Conservation (phyloP, 2,888 invertebrate species). For the Neoascia interrupta region DNA sequence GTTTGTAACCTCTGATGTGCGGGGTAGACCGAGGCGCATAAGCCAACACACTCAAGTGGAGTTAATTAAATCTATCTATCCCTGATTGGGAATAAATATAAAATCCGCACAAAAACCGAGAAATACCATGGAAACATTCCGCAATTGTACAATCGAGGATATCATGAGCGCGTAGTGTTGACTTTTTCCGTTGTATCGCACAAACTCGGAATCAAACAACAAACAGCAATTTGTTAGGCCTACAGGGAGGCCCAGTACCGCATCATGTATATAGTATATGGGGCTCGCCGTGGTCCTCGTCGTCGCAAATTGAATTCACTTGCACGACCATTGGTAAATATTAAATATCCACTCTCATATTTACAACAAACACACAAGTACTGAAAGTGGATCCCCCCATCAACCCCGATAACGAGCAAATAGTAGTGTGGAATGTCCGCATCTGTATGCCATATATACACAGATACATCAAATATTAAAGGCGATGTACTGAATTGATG, state of each 20-base stretch:
- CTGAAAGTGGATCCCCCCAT: slow-evolving; percentile 38
- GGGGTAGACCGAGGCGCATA: slow-evolving; percentile 7
- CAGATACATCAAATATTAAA: slow-evolving; percentile 58
- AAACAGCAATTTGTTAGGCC: slow-evolving; percentile 59
- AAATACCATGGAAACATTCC: slow-evolving; percentile 52
- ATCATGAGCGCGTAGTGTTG: slow-evolving; percentile 10
- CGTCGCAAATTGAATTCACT: slow-evolving; percentile 61
- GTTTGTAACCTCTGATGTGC: slow-evolving; percentile 39
- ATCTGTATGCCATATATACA: slow-evolving; percentile 5
- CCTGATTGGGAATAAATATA: slow-evolving; percentile 65
- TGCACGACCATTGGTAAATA: slow-evolving; percentile 59
- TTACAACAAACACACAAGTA: slow-evolving; percentile 54
- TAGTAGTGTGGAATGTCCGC: slow-evolving; percentile 52
- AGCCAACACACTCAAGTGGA: slow-evolving; percentile 49
- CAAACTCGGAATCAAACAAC: slow-evolving; percentile 56
- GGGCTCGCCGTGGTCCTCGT: not conserved
- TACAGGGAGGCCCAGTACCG: not conserved
- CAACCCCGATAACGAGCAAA: slow-evolving; percentile 62
- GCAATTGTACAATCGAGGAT: slow-evolving; percentile 3
- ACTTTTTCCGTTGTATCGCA: slow-evolving; percentile 51
- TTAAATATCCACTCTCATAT: slow-evolving; percentile 59
- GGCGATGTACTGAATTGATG: slow-evolving; percentile 31
- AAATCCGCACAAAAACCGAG: slow-evolving; percentile 20
- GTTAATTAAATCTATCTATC: slow-evolving; percentile 69
- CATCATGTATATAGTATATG: not conserved